Evolutionary conservation across 2,888 invertebrate genomes (phyloP), one percentile per base, ranked within the genome.

Genomic region (Ellobium chinense): DNA sequence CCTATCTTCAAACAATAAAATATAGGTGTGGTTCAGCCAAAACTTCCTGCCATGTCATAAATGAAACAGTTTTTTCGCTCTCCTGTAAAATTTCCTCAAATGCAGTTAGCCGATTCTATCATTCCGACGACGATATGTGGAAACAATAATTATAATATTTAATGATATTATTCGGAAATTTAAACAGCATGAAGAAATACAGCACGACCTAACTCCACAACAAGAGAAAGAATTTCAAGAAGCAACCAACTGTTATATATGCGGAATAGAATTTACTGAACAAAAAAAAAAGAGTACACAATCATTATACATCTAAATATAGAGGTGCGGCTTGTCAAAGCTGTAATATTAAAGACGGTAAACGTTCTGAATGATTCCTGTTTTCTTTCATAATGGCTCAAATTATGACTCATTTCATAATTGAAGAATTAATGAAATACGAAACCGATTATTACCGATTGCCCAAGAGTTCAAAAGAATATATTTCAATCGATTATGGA

Each of bases 281-380:
- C 9, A n/a, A 46, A 18, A 46, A 66, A 36, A 21, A 56, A 58
- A 73, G 58, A 73, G 58, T 56, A 24, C 72, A 73, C 34, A 73
- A 73, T 73, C 72, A 73, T 73, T 58, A 34, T 18, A 46, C 7
- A 12, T 4, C n/a, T 29, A 24, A 58, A 34, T 56, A 68, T 21
- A 77, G 77, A 77, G 68, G 77, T 27, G 77, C 77, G 5, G 68
- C 77, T 54, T 82, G 82, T 78, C 68, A 79, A 70, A 74, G 70
- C 9, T 82, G 82, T 79, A 82, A 78, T 75, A 75, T 70, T 56
- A 82, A 82, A 80, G 77, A 83, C 81, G 81, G 78, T 62, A 80
- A 74, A 60, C 18, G 5, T 54, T 39, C 70, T 3, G 78, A 76
- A 37, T 79, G 66, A 72, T 84, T 39, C 82, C 84, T 24, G 72